phyloP scores from a whole-genome alignment of 2,113 vertebrate genomes.

The Propithecus coquereli region DNA sequence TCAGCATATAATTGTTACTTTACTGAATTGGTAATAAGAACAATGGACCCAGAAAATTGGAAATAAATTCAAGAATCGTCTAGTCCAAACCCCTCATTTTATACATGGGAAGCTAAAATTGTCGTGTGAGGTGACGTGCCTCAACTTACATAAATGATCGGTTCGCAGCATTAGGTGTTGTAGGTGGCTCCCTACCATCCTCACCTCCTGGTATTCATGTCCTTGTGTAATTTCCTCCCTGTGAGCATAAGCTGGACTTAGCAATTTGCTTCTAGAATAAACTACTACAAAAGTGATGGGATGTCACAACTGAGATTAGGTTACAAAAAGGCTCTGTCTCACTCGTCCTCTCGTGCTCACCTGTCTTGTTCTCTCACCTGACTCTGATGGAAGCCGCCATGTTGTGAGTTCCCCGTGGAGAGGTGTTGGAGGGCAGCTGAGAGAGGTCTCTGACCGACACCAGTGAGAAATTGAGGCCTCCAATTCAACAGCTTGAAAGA shows the following conservation, averaged over 20 bases:
- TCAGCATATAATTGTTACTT: neutral
- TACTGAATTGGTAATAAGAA: neutral
- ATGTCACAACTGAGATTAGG: neutral
- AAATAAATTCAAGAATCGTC: neutral
- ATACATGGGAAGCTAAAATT: neutral
- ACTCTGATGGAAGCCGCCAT: neutral
- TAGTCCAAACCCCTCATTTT: neutral
- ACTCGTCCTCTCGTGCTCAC: neutral
- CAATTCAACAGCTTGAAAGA: neutral
- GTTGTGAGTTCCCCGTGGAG: neutral
- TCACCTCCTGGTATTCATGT: neutral
- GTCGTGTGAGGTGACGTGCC: neutral
- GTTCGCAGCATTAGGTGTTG: neutral
- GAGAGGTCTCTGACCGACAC: neutral
- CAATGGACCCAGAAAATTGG: neutral
- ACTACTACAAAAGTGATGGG: neutral
- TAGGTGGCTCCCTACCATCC: no score
- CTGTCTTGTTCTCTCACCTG: neutral
- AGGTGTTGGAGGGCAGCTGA: neutral
- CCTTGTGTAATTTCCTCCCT: neutral
- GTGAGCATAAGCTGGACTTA: neutral
- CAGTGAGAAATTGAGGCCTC: neutral
- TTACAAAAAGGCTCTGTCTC: neutral
- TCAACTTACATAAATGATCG: neutral
- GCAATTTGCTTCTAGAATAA: neutral